Base-by-base conservation (phyloP, 92 coral and sea anemone genomes). In the Pocillopora grandis region DNA sequence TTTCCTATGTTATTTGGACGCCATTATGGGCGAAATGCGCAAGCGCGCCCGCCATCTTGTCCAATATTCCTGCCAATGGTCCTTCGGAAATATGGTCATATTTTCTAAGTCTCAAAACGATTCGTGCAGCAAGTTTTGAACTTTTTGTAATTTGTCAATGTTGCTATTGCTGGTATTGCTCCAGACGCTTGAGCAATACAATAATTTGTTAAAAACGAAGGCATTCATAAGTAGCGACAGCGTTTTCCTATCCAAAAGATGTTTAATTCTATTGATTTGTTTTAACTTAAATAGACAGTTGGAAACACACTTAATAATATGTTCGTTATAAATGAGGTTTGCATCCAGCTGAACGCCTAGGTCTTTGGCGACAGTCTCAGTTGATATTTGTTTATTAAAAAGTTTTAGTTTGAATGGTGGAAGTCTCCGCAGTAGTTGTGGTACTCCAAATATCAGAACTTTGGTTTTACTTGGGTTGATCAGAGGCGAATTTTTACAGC, bases 161-260 rank as follows among this genome's bases (percentile, higher is more conserved):
- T 16, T 62, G 20, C 20, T 62, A 18, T 5, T 20, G 9, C 8
- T 16, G 19, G 20, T 62, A 62, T 62, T 15, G 19, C 66, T 78
- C 62, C 77, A 72, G n/a, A 49, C 77, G 12, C 36, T 15, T 59
- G 31, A 73, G 59, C 77, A 73, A 52, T 55, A 16, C n/a, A 73
- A 73, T 9, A 73, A 23, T 23, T 23, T 73, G 12, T 61, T 73
- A 48, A 73, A 73, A 73, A 73, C 77, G 18, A 73, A 56, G 5
- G 27, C 27, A 49, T 48, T 73, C 18, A 49, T 73, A 12, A 73
- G 20, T 42, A 14, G 18, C 77, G 7, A 13, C 9, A 52, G 77
- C 77, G 77, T 73, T 56, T 73, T 23, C 59, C 15, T 23, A 73
- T 73, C 77, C 18, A 73, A 61, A 8, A 73, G 37, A 73, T 52